phyloP scores from a whole-genome alignment of 1,140 invertebrate genomes.

The Caenorhabditis remanei region DNA sequence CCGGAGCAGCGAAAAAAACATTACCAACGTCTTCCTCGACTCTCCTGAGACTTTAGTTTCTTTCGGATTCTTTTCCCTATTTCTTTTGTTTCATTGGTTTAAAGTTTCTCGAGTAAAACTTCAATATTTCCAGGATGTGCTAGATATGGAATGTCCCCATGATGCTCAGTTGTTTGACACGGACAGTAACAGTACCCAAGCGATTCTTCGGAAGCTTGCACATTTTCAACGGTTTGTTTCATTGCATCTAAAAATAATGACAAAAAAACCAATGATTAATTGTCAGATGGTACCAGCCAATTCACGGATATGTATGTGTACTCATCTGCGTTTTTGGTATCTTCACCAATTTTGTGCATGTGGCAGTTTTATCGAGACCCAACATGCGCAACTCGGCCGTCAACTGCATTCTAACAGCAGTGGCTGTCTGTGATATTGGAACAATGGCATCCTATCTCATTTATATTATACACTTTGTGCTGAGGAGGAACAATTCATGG shows the following conservation, averaged over 20 bases:
- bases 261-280: conserved; percentile 56
- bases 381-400: conserved; percentile 72
- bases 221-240: conserved; percentile 49
- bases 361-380: conserved; percentile 71
- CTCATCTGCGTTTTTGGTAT: conserved; percentile 73
- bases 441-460: conserved; percentile 75
- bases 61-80: background rate
- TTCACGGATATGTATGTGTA: conserved; percentile 63
- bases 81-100: conserved; percentile 17
- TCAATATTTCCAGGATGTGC: conserved; percentile 33
- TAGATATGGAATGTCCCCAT: conserved; percentile 63
- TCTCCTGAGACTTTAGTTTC: conserved; percentile 15
- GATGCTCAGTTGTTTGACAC: conserved; percentile 62
- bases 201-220: conserved; percentile 54
- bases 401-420: conserved; percentile 72
- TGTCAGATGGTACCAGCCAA: conserved; percentile 62
- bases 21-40: background rate
- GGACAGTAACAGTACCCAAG: conserved; percentile 48
- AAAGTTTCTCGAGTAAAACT: background rate
- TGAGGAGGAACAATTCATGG: conserved; percentile 62
- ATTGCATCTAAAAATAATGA: background rate
- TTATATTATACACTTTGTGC: conserved; percentile 76
- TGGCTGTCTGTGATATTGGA: conserved; percentile 76
- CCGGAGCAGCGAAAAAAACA: conserved; percentile 1
- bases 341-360: conserved; percentile 74